Conservation (phyloP, 2,113 vertebrate genomes). For the Chloropsis cyanopogon region DNA sequence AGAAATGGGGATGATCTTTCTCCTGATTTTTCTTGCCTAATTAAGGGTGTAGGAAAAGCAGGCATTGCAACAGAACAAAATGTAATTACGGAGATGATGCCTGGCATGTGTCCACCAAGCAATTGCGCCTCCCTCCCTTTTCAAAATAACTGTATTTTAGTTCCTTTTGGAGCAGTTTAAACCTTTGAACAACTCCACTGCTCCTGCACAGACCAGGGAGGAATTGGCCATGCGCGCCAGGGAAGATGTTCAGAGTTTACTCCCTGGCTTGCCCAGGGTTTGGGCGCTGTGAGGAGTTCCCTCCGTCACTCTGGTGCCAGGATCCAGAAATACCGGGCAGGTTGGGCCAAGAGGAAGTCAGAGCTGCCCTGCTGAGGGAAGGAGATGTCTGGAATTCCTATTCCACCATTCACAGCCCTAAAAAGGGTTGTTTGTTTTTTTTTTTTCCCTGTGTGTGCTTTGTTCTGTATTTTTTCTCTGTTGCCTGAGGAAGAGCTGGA, state of each 20-base stretch:
- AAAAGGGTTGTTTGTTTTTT: not conserved
- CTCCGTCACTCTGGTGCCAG: not conserved
- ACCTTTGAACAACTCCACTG: not conserved
- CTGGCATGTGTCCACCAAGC: slow-evolving; percentile 53
- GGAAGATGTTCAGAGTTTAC: slow-evolving; percentile 25
- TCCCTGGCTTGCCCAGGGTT: not conserved
- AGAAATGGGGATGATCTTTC: slow-evolving; percentile 41
- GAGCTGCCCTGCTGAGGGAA: slow-evolving; percentile 35
- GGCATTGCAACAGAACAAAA: slow-evolving; percentile 48
- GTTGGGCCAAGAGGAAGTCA: slow-evolving; percentile 45
- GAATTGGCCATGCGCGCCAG: not conserved
- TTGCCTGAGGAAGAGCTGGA: slow-evolving; percentile 16
- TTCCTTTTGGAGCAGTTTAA: slow-evolving; percentile 5
- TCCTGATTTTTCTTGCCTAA: slow-evolving; percentile 37
- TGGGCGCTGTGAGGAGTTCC: slow-evolving; percentile 5
- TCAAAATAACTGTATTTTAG: not conserved
- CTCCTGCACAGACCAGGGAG: not conserved
- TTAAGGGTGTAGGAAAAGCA: slow-evolving; percentile 55
- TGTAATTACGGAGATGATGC: slow-evolving; percentile 49
- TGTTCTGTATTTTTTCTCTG: slow-evolving; percentile 45
- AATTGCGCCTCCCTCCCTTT: not conserved
- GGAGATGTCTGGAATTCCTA: slow-evolving; percentile 23
- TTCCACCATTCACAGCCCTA: not conserved
- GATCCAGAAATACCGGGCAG: slow-evolving; percentile 38
- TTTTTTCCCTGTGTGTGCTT: not conserved